Evolutionary conservation across 2,888 invertebrate genomes (phyloP).

Genomic region (Cryptocephalus primarius): DNA sequence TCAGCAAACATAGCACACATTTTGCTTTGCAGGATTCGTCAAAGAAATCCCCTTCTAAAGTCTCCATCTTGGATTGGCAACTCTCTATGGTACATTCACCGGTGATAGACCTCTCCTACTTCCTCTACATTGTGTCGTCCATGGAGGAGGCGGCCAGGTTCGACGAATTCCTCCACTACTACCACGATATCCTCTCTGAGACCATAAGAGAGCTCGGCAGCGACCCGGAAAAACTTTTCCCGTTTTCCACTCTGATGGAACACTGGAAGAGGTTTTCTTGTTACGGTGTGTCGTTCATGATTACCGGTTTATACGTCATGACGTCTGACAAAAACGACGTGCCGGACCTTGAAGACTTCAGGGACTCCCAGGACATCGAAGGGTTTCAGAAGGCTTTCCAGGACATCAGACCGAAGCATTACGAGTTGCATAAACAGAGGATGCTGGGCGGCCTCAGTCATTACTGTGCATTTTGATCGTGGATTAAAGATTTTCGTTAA

Average conservation of each 20-base stretch:
- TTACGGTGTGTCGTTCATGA: background rate
- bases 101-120: slow-evolving; percentile 23
- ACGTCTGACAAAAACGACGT: background rate
- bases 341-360: background rate
- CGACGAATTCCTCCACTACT: slow-evolving; percentile 20
- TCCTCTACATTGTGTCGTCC: slow-evolving; percentile 22
- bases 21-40: no score
- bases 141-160: slow-evolving; percentile 18
- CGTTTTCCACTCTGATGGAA: slow-evolving; percentile 16
- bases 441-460: no score
- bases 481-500: no score
- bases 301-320: background rate
- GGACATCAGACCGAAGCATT: no score
- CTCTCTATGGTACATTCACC: slow-evolving; percentile 14
- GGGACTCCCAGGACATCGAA: no score
- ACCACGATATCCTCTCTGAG: slow-evolving; percentile 21
- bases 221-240: slow-evolving; percentile 21
- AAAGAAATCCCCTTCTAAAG: no score
- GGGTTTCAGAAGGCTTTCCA: no score
- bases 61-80: slow-evolving; percentile 20
- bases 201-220: slow-evolving; percentile 19
- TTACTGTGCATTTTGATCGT: no score
- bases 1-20: no score
- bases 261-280: slow-evolving; percentile 22
- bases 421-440: no score